Conservation (phyloP, 2,888 invertebrate genomes). For the Agrenia bidenticulata region DNA sequence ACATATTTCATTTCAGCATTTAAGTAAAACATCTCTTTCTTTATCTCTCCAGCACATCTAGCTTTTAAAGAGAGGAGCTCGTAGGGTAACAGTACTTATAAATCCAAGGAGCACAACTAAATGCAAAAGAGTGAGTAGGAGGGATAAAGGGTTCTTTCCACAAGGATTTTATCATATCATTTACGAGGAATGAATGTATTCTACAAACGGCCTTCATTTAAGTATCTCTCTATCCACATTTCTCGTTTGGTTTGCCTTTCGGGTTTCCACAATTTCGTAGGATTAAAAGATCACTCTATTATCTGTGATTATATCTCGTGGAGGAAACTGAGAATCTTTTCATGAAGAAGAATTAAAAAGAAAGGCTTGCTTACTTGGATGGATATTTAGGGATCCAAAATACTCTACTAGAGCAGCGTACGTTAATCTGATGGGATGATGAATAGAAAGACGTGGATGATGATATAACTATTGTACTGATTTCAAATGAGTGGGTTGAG, state of each 20-base stretch:
- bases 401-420: too few relatives aligned
- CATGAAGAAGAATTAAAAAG: too few relatives aligned
- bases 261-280: constrained; percentile 15
- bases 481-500: too few relatives aligned
- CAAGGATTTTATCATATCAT: constrained; percentile 15
- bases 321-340: too few relatives aligned
- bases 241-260: constrained; percentile 8
- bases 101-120: neutral
- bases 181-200: constrained; percentile 5
- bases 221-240: neutral
- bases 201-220: neutral
- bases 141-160: constrained; percentile 9
- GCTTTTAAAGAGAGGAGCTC: neutral
- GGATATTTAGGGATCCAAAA: too few relatives aligned
- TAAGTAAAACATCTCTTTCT: constrained; percentile 13
- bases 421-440: too few relatives aligned
- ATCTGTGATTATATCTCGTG: too few relatives aligned
- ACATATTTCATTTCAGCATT: constrained; percentile 13
- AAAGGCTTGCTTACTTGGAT: too few relatives aligned
- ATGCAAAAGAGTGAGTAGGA: constrained; percentile 11
- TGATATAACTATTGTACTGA: too few relatives aligned
- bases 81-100: constrained; percentile 3
- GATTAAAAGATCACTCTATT: constrained; percentile 20
- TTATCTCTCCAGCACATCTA: neutral
- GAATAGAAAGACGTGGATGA: too few relatives aligned